Conservation (phyloP, 1,140 invertebrate species). For the Calephelis virginiensis region DNA sequence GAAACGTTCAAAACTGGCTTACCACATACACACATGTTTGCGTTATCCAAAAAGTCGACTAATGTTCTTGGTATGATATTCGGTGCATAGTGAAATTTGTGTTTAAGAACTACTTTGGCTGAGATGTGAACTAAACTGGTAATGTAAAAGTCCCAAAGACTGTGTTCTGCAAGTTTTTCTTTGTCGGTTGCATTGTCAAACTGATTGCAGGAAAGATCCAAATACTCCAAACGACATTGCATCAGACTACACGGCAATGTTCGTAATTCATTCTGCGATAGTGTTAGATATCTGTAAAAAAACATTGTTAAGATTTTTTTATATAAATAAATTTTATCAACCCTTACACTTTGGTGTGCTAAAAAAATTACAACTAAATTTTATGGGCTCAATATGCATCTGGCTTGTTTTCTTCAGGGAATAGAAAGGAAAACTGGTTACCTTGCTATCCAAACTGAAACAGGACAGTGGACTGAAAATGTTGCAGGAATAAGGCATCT, state of each 20-base stretch:
- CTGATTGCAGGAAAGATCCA: constrained; percentile 80
- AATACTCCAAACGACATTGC: constrained; percentile 72
- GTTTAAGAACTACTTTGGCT: constrained; percentile 56
- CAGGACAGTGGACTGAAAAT: too few species aligned
- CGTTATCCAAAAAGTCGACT: constrained; percentile 80
- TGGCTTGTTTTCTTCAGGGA: too few species aligned
- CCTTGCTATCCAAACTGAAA: too few species aligned
- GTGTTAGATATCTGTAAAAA: constrained; percentile 66
- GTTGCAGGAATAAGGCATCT: too few species aligned
- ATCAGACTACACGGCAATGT: constrained; percentile 79
- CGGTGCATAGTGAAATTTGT: constrained; percentile 78
- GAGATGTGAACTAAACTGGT: constrained; percentile 56
- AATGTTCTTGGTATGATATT: constrained; percentile 80
- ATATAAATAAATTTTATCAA: too few species aligned
- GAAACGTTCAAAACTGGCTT: constrained; percentile 78
- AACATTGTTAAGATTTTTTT: too few species aligned
- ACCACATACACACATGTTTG: constrained; percentile 82
- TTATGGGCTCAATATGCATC: too few species aligned
- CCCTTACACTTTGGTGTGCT: too few species aligned
- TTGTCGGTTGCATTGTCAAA: constrained; percentile 56
- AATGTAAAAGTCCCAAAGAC: constrained; percentile 66
- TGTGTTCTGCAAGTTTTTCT: constrained; percentile 45
- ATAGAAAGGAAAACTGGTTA: too few species aligned
- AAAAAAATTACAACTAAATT: too few species aligned
- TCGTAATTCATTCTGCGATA: constrained; percentile 78